Conservation (phyloP, 2,888 invertebrate genomes). For the Saturnia japonica region DNA sequence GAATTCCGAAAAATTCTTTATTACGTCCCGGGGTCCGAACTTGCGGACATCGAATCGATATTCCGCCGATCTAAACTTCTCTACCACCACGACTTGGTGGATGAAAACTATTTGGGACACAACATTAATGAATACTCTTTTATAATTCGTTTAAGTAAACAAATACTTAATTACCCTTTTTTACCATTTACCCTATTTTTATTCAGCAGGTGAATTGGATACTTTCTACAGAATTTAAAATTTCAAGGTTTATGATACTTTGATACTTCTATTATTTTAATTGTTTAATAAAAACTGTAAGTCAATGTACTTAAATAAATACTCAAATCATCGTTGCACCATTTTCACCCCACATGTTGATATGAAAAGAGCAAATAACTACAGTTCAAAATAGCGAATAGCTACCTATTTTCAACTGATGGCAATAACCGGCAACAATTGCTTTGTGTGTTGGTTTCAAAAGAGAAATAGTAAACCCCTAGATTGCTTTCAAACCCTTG, state of each 20-base stretch:
- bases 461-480: constrained; percentile 62
- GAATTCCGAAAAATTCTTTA: no score
- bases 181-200: no score
- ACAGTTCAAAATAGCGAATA: constrained; percentile 41
- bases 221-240: not conserved
- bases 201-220: not conserved
- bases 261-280: not conserved
- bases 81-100: no score
- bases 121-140: no score
- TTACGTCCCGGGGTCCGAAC: no score
- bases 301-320: not conserved
- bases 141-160: no score
- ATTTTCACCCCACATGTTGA: constrained; percentile 34
- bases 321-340: not conserved
- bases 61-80: no score
- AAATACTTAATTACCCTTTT: no score
- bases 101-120: no score
- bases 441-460: constrained; percentile 67
- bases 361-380: constrained; percentile 47
- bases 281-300: not conserved
- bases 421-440: constrained; percentile 66
- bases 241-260: no score
- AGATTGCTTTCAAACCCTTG: constrained; percentile 71
- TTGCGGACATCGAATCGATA: no score
- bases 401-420: constrained; percentile 56